phyloP scores from a whole-genome alignment of 2,888 invertebrate genomes.

The Erebia ligea region DNA sequence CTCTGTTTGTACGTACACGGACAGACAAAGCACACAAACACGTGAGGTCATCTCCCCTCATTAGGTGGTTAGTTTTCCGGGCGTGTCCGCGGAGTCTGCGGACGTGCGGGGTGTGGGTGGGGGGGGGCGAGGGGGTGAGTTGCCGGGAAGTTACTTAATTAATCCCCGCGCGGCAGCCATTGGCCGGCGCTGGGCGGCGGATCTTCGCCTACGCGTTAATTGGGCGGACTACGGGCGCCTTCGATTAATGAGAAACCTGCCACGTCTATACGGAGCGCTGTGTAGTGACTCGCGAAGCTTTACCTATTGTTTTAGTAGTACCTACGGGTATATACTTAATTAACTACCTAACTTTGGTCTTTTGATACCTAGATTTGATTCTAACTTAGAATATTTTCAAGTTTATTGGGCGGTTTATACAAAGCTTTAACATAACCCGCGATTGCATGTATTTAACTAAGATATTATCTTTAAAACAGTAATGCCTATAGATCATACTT shows the following conservation, averaged over 20 bases:
- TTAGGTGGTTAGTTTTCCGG: conserved; percentile 84
- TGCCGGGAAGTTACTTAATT: conserved; percentile 81
- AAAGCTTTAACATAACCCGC: background rate
- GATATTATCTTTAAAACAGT: background rate
- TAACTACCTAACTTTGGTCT: background rate
- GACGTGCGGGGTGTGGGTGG: conserved; percentile 53
- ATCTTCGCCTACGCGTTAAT: conserved; percentile 81
- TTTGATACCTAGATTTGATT: too few relatives aligned
- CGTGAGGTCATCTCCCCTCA: conserved; percentile 83
- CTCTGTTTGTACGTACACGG: conserved; percentile 63
- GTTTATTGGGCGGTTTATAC: background rate
- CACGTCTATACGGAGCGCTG: conserved; percentile 41
- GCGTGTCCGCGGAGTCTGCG: conserved; percentile 82
- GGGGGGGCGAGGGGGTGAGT: conserved; percentile 51
- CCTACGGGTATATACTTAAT: conserved; percentile 29
- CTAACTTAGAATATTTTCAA: background rate
- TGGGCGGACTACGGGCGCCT: conserved; percentile 71
- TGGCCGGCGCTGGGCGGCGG: conserved; percentile 77
- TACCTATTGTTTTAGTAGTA: conserved; percentile 35
- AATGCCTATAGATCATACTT: background rate
- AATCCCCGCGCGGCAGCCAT: conserved; percentile 81
- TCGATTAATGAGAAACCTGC: conserved; percentile 71
- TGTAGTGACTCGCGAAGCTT: conserved; percentile 25
- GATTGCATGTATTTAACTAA: background rate
- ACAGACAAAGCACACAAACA: conserved; percentile 67